These are phyloP conservation scores for Eutrigla gurnardus DNA, from an alignment of 2,797 vertebrate genomes.

Conservation along the genomic window DNA sequence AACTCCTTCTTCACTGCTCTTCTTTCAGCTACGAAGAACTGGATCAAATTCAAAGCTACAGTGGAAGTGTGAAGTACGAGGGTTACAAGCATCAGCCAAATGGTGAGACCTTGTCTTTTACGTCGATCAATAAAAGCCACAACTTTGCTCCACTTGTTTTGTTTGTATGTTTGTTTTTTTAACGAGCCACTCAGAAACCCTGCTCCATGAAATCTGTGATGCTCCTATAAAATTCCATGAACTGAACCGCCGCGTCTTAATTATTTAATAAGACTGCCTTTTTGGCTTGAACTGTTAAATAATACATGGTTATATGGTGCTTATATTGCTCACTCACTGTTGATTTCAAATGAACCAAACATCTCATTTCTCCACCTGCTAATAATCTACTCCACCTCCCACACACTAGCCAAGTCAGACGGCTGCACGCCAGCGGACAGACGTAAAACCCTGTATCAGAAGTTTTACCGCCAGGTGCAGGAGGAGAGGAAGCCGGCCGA, in stretches of 20 bases:
- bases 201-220: background rate
- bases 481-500: conserved; percentile 81
- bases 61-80: conserved; percentile 71
- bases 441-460: conserved; percentile 81
- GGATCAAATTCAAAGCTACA: conserved; percentile 74
- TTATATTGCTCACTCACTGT: background rate
- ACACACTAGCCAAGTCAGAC: conserved; percentile 56
- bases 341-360: background rate
- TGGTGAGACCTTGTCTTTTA: conserved; percentile 67
- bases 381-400: background rate
- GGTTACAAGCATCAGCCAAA: conserved; percentile 72
- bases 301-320: background rate
- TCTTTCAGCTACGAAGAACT: conserved; percentile 81
- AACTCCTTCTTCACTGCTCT: conserved; percentile 16
- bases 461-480: conserved; percentile 83
- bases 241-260: background rate
- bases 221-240: background rate
- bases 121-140: background rate
- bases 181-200: background rate
- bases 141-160: background rate
- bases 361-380: background rate
- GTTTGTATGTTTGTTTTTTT: background rate
- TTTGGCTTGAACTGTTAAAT: background rate
- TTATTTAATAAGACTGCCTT: background rate
- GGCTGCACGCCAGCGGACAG: conserved; percentile 70